phyloP scores from a whole-genome alignment of 2,888 invertebrate genomes.

The Phorcus lineatus region DNA sequence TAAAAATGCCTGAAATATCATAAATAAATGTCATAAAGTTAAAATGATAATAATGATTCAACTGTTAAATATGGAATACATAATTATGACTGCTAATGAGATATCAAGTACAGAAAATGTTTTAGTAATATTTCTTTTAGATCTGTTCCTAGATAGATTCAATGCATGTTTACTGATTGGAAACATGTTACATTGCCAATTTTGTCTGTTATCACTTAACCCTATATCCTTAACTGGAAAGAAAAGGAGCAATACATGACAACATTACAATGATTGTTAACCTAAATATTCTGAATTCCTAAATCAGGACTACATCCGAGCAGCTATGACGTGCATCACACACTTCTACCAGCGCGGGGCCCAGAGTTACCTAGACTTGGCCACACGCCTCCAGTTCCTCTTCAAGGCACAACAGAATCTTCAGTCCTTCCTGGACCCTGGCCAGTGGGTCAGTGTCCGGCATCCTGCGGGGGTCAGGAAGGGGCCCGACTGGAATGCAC shows the following conservation, averaged over 20 bases:
- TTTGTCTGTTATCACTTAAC: no score
- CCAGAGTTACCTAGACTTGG: constrained; percentile 70
- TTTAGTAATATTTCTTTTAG: no score
- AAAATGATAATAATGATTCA: no score
- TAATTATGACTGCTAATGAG: no score
- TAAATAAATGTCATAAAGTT: neutral
- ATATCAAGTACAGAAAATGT: no score
- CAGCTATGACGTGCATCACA: constrained; percentile 75
- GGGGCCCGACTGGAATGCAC: constrained; percentile 39
- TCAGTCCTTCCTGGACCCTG: constrained; percentile 70
- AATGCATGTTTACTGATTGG: no score
- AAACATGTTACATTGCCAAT: no score
- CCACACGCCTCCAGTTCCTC: constrained; percentile 64
- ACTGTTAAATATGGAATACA: no score
- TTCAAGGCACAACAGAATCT: constrained; percentile 72
- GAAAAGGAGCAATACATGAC: no score
- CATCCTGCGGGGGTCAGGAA: constrained; percentile 47
- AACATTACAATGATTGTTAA: no score
- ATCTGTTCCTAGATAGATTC: no score
- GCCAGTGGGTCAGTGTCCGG: constrained; percentile 65
- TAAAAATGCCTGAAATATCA: neutral
- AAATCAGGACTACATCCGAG: constrained; percentile 74
- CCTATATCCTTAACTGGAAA: no score
- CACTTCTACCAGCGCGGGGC: constrained; percentile 73
- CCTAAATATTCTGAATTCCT: neutral